Conservation (phyloP, 2,113 vertebrate genomes). For the Spizaetus ornatus region DNA sequence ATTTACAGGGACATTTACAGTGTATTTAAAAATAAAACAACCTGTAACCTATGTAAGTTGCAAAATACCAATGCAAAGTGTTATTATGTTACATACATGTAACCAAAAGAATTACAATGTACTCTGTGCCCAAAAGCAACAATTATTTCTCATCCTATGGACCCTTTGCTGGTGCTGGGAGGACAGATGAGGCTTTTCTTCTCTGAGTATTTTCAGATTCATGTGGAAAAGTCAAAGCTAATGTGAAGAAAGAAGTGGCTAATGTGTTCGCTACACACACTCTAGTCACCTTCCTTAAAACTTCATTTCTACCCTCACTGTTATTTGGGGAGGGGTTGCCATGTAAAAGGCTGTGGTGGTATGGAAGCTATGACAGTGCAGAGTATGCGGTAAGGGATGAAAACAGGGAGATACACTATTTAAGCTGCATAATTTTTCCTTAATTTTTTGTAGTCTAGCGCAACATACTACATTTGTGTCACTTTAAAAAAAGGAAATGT, state of each 20-base stretch:
- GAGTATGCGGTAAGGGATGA: neutral
- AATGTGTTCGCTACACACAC: neutral
- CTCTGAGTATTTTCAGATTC: neutral
- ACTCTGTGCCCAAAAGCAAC: neutral
- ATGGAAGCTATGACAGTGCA: neutral
- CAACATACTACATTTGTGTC: neutral
- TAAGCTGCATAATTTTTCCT: neutral
- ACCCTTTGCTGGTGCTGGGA: neutral
- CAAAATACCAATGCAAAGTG: neutral
- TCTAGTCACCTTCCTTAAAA: neutral
- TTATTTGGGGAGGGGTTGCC: neutral
- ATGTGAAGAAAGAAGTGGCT: neutral
- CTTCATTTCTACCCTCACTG: rapidly evolving
- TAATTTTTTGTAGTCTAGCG: neutral
- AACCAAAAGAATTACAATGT: neutral
- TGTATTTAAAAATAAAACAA: neutral
- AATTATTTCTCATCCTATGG: neutral
- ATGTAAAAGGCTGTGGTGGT: neutral
- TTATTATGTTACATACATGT: neutral
- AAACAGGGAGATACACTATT: neutral
- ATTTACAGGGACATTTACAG: neutral
- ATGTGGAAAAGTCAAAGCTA: neutral
- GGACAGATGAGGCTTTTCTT: neutral
- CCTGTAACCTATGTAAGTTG: neutral
- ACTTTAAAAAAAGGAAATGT: neutral